These are phyloP conservation scores for Alligator sinensis DNA, from an alignment of 2,113 vertebrate species.

Conservation along the genomic window DNA sequence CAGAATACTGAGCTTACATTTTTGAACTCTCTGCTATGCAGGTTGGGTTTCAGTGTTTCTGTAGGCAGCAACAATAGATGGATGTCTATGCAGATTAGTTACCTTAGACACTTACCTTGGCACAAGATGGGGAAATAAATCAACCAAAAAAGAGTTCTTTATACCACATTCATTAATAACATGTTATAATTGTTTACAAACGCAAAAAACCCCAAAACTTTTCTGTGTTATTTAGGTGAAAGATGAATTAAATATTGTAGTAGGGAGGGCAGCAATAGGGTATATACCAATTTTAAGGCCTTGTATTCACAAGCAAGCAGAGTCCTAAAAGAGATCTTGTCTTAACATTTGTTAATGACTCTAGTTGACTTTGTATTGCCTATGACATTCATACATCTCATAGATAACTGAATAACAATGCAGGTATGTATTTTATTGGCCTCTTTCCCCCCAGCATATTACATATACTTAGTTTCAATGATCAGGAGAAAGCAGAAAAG, in stretches of 20 bases:
- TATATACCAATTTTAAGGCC: neutral
- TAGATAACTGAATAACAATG: neutral
- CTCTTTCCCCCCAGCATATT: neutral
- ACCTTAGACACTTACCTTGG: neutral
- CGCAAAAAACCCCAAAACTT: neutral
- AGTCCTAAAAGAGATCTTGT: neutral
- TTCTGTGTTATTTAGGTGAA: neutral
- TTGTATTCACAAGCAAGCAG: neutral
- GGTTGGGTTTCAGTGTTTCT: neutral
- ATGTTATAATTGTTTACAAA: neutral
- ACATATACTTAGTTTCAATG: neutral
- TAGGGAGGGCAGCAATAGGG: neutral
- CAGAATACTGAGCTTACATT: neutral
- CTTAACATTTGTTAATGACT: neutral
- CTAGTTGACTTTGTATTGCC: neutral
- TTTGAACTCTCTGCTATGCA: neutral
- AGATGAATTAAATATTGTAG: fast-evolving
- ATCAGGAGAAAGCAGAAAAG: neutral
- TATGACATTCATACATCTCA: neutral
- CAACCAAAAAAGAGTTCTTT: neutral
- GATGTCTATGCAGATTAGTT: neutral
- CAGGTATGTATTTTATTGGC: neutral
- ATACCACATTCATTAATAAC: neutral
- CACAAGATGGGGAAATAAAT: neutral
- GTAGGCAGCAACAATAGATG: neutral